Evolutionary conservation across 2,113 vertebrate species (phyloP).

Genomic region (Trinectes maculatus): DNA sequence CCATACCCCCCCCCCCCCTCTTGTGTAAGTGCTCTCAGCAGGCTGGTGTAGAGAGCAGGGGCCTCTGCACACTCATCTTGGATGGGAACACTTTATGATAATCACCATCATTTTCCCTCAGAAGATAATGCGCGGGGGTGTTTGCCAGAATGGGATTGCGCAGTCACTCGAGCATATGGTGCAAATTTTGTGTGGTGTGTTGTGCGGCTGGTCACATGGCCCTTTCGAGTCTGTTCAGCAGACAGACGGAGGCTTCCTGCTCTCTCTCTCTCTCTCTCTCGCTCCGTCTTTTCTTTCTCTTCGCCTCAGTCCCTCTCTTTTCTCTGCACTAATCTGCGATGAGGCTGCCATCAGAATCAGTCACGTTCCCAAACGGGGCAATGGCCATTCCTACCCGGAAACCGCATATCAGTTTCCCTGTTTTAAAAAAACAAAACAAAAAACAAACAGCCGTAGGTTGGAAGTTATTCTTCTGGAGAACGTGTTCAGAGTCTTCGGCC

Average conservation of each 20-base stretch:
- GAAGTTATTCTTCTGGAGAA: background rate
- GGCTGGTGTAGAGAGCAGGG: conserved; percentile 31
- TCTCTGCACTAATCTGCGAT: conserved; percentile 33
- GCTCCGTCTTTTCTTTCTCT: conserved; percentile 21
- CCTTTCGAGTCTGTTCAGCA: conserved; percentile 49
- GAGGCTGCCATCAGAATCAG: conserved; percentile 5
- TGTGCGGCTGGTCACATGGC: conserved; percentile 62
- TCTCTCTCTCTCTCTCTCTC: conserved; percentile 13
- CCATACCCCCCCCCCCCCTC: conserved; percentile 12
- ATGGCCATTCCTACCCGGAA: conserved; percentile 6
- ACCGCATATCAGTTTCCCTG: background rate
- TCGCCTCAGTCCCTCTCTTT: conserved; percentile 2
- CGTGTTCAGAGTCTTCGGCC: no score
- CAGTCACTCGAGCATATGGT: conserved; percentile 71
- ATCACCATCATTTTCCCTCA: conserved; percentile 77
- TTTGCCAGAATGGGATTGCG: conserved; percentile 70
- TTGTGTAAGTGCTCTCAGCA: conserved; percentile 62
- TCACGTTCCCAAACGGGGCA: conserved; percentile 3
- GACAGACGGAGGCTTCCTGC: conserved; percentile 29
- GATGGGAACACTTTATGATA: conserved; percentile 82
- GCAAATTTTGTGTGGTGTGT: conserved; percentile 63
- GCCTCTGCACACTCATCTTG: conserved; percentile 56
- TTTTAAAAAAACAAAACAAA: background rate
- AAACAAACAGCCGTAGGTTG: no score
- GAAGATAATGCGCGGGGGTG: conserved; percentile 66